Evolutionary conservation across 2,888 invertebrate genomes (phyloP).

Genomic region (Tiliacea citrago): DNA sequence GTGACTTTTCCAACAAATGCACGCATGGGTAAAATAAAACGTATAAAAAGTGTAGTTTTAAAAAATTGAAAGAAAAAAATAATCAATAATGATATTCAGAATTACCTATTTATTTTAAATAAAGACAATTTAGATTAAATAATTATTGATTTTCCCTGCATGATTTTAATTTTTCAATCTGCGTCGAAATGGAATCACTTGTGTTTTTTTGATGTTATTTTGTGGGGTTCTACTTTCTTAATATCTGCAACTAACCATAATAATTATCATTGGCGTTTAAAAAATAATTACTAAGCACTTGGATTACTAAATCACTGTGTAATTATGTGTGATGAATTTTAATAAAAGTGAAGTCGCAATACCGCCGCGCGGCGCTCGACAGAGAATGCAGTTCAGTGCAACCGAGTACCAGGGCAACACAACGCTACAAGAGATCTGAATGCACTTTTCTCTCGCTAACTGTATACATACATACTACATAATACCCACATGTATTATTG

Average conservation of each 20-base stretch:
- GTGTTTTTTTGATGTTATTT: background rate
- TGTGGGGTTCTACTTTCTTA: background rate
- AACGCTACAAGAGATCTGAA: constrained; percentile 69
- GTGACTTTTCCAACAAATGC: constrained; percentile 34
- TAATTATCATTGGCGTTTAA: background rate
- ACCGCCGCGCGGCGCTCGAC: constrained; percentile 60
- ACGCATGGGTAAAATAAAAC: constrained; percentile 3
- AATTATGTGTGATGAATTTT: constrained; percentile 8
- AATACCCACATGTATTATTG: constrained; percentile 27
- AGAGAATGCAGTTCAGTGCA: constrained; percentile 84
- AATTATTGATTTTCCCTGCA: background rate
- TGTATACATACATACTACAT: constrained; percentile 26
- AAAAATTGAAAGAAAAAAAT: background rate
- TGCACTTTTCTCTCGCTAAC: constrained; percentile 72
- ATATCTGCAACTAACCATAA: background rate
- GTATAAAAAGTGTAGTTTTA: background rate
- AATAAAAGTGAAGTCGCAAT: constrained; percentile 52
- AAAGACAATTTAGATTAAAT: background rate
- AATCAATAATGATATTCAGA: background rate
- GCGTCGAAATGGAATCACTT: background rate
- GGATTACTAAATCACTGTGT: constrained; percentile 6
- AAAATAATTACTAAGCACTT: background rate
- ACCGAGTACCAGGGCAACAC: constrained; percentile 82
- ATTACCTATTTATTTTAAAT: constrained; percentile 5
- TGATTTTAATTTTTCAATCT: background rate